Conservation (phyloP, 2,797 vertebrate species). For the Heliangelus exortis region DNA sequence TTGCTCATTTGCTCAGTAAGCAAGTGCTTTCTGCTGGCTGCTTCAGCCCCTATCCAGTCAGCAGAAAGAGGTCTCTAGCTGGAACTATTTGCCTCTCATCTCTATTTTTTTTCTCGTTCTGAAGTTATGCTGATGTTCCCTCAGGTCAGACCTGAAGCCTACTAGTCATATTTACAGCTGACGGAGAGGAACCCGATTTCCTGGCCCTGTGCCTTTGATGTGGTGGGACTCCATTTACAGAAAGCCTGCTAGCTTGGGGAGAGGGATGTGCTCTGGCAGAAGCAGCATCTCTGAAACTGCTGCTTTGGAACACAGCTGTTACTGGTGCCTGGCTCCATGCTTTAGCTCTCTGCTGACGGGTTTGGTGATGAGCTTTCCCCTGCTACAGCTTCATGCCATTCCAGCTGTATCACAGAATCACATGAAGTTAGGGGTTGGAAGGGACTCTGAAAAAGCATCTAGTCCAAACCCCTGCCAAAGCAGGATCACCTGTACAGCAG, state of each 20-base stretch:
- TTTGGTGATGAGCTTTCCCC: background rate
- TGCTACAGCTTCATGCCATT: accelerated
- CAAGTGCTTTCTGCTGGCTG: background rate
- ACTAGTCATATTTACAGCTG: background rate
- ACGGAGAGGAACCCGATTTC: background rate
- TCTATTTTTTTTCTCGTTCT: background rate
- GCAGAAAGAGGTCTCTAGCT: background rate
- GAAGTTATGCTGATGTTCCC: background rate
- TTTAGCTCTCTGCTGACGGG: background rate
- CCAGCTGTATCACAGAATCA: background rate
- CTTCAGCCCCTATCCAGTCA: background rate
- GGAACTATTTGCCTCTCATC: background rate
- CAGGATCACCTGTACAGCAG: no score
- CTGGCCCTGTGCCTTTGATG: background rate
- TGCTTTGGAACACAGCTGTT: background rate
- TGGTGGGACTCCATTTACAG: background rate
- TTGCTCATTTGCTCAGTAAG: background rate
- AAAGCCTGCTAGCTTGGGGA: background rate
- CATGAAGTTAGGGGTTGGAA: no score
- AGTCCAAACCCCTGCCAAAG: no score
- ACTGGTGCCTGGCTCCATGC: accelerated
- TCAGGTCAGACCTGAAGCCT: background rate
- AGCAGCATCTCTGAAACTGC: background rate
- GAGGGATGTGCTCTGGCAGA: background rate
- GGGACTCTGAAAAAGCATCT: no score